Base-by-base conservation (phyloP, 2,113 vertebrate species). In the Butorides virescens region DNA sequence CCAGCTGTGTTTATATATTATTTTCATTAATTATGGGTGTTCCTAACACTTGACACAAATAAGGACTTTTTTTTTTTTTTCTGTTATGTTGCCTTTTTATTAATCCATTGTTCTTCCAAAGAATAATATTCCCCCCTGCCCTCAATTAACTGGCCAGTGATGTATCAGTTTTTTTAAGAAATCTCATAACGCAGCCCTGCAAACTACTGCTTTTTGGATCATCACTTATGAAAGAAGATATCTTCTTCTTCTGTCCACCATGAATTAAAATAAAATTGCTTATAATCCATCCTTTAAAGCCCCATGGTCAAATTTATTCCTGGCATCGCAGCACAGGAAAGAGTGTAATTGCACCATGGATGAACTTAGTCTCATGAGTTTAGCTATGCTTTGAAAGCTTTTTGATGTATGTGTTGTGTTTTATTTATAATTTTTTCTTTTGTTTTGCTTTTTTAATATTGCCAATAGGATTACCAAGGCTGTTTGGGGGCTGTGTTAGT, bases 1-100 rank as follows among this genome's bases (percentile, higher is more conserved):
- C 96, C 96, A 97, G 95, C 94, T 96, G 95, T 91, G 96, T 92
- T 94, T 94, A 93, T 89, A 79, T 96, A 92, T 95, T 86, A 89
- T 90, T 62, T 92, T 55, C 80, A 95, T 96, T 94, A 91, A 88
- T 90, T 94, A 95, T 29, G 44, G 30, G 55, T 81, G 67, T 16
- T 94, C 10, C 29, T 90, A 76, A 46, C 68, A 59, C 37, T 95
- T 82, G 72, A 79, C 29, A 84, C 36, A 72, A 88, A 34, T 16
- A 50, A 37, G 46, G 53, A 47, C 44, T 5, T 42, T 62, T 59
- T 86, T 81, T 86, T 81, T 77, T 86, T 83, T 79, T 79, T 34
- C 63, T 76, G 29, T 75, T 46, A 44, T 44, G 16, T 86, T 88
- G 11, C 15, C 7, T 34, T 94, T 91, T 74, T 87, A 73, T 86